A percentile compares a stretch with the other conserved stretches of the same genome.
Conservation (phyloP, 2,797 vertebrate genomes). For the Taenioides sp. region DNA sequence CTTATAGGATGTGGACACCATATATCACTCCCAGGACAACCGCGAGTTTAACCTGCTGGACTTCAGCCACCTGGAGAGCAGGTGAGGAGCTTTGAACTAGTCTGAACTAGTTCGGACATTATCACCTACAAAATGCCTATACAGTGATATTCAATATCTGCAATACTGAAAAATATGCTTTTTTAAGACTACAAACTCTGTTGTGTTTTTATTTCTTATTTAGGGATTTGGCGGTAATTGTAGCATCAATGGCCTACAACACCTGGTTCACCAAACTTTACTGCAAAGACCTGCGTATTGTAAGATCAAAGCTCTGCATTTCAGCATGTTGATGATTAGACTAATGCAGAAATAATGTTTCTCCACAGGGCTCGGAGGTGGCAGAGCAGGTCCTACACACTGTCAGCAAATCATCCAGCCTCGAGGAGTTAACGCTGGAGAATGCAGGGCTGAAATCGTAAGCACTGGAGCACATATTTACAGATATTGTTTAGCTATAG, state of each 20-base stretch:
- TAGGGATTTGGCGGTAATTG: conserved; percentile 90
- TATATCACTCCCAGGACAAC: conserved; percentile 93
- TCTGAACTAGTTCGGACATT: not conserved
- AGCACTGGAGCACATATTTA: conserved; percentile 48
- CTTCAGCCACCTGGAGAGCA: conserved; percentile 91
- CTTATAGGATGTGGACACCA: conserved; percentile 90
- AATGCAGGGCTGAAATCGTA: conserved; percentile 89
- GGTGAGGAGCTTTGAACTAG: conserved; percentile 64
- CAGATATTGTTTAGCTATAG: too few species aligned
- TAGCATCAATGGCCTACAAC: conserved; percentile 90
- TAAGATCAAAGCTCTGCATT: conserved; percentile 50
- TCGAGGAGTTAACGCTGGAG: conserved; percentile 91
- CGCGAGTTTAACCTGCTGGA: conserved; percentile 90
- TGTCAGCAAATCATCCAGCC: conserved; percentile 87
- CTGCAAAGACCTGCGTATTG: conserved; percentile 89
- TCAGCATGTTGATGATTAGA: not conserved
- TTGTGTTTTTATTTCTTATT: not conserved
- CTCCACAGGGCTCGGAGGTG: conserved; percentile 86
- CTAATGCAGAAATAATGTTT: conserved; percentile 1
- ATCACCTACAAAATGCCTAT: not conserved
- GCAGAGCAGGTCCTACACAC: conserved; percentile 91
- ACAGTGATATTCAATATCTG: not conserved
- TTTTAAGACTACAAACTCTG: not conserved
- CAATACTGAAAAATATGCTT: too few species aligned
- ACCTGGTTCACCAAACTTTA: conserved; percentile 90